Conservation (phyloP, 2,113 vertebrate genomes). For the Pangasianodon gigas region DNA sequence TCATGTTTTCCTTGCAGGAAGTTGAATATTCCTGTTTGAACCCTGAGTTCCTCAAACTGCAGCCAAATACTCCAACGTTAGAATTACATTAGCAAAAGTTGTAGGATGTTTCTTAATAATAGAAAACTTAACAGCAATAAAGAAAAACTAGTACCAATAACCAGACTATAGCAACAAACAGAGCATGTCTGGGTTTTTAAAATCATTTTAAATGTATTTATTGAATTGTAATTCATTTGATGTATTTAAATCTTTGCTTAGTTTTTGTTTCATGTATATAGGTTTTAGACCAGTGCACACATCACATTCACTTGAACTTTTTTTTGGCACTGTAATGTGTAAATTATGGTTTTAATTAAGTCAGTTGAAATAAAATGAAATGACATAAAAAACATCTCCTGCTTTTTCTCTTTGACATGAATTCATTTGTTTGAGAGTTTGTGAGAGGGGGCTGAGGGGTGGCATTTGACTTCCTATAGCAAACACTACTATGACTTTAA, state of each 20-base stretch:
- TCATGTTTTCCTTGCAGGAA: not conserved
- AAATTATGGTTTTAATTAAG: not conserved
- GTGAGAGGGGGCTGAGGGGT: no score
- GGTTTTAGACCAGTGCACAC: not conserved
- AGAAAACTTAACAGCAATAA: not conserved
- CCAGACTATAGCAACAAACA: no score
- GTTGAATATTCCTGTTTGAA: constrained; percentile 21
- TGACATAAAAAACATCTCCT: not conserved
- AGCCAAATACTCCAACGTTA: not conserved
- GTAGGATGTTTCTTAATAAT: not conserved
- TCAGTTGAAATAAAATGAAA: not conserved
- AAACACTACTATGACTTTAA: no score
- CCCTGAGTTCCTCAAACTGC: not conserved
- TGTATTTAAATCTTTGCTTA: not conserved
- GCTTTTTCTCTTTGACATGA: not conserved
- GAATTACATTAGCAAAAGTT: not conserved
- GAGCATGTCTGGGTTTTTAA: not conserved
- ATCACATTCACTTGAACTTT: not conserved
- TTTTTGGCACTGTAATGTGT: not conserved
- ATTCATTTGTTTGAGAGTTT: no score
- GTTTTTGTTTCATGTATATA: not conserved
- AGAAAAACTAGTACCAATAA: not conserved
- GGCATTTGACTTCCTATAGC: no score
- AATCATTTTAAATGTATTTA: not conserved
- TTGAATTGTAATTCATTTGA: not conserved